Evolutionary conservation across 2,888 invertebrate species (phyloP).

Genomic region (Drosophila anomalata): DNA sequence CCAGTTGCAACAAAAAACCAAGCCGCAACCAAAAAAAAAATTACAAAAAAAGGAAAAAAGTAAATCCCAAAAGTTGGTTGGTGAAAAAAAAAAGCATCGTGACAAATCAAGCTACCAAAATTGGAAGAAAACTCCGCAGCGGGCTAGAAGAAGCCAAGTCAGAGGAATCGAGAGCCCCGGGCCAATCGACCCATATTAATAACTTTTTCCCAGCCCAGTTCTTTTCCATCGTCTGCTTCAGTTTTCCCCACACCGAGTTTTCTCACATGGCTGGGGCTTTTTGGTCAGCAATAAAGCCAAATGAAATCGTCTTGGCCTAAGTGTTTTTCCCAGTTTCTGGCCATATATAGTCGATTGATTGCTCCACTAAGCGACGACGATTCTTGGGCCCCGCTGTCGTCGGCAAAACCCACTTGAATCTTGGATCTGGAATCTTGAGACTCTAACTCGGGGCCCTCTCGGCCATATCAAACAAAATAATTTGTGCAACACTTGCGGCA

Average conservation of each 20-base stretch:
- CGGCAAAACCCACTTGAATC: slow-evolving; percentile 32
- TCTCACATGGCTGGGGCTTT: slow-evolving; percentile 54
- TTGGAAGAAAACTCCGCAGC: slow-evolving; percentile 73
- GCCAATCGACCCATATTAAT: slow-evolving; percentile 65
- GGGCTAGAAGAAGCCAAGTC: slow-evolving; percentile 19
- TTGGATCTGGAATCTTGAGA: slow-evolving; percentile 1
- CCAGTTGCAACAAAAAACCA: slow-evolving; percentile 51
- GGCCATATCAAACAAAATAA: slow-evolving; percentile 51
- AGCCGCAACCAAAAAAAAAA: slow-evolving; percentile 25
- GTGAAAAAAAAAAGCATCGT: slow-evolving; percentile 74
- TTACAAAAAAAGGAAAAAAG: slow-evolving; percentile 25
- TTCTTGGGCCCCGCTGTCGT: slow-evolving; percentile 30
- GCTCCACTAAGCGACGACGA: slow-evolving; percentile 72
- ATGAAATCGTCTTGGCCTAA: slow-evolving; percentile 74
- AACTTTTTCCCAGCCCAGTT: slow-evolving; percentile 61
- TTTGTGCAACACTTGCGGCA: slow-evolving; percentile 59
- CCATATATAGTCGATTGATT: slow-evolving; percentile 81
- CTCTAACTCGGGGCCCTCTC: slow-evolving; percentile 4
- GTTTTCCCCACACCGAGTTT: slow-evolving; percentile 33
- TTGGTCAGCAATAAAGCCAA: slow-evolving; percentile 71
- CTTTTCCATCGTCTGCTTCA: slow-evolving; percentile 35
- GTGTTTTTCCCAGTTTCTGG: slow-evolving; percentile 70
- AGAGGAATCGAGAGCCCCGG: slow-evolving; percentile 39
- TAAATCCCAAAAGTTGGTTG: slow-evolving; percentile 16
- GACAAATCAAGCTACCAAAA: slow-evolving; percentile 84